A percentile compares a stretch with the other conserved stretches of the same genome.
Evolutionary conservation across 2,113 vertebrate species (phyloP).

Genomic region (Rafetus swinhoei): DNA sequence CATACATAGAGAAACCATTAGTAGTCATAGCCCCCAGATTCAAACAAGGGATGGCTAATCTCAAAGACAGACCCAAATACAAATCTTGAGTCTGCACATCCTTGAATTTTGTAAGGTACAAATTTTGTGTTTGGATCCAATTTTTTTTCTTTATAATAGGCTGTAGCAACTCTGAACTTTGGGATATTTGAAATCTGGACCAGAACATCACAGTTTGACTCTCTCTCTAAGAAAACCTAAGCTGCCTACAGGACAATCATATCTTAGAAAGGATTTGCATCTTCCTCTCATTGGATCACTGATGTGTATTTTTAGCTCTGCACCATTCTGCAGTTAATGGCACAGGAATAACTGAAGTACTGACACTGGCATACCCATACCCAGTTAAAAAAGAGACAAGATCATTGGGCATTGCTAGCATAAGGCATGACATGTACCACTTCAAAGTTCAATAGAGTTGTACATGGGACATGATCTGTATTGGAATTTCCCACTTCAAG

Average conservation of each 20-base stretch:
- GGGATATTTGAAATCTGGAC: background rate
- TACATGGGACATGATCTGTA: background rate
- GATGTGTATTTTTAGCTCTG: background rate
- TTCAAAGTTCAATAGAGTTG: background rate
- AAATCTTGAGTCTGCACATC: background rate
- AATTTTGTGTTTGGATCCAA: background rate
- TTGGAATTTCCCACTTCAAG: conserved; percentile 3
- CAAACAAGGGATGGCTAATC: background rate
- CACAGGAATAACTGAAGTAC: background rate
- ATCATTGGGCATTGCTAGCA: background rate
- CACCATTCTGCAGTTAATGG: background rate
- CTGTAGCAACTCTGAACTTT: background rate
- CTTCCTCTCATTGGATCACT: background rate
- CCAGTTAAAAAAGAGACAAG: background rate
- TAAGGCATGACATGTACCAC: background rate
- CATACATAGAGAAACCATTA: background rate
- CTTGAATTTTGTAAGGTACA: background rate
- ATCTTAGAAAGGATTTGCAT: background rate
- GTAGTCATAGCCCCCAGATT: background rate
- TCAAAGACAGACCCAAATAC: background rate
- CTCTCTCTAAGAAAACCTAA: background rate
- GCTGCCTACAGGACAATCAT: background rate
- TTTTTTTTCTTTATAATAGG: background rate
- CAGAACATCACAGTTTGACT: background rate
- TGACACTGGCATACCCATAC: background rate